These are phyloP conservation scores for Psilopsiagon aymara DNA, from an alignment of 2,113 vertebrate species.

Conservation along the genomic window DNA sequence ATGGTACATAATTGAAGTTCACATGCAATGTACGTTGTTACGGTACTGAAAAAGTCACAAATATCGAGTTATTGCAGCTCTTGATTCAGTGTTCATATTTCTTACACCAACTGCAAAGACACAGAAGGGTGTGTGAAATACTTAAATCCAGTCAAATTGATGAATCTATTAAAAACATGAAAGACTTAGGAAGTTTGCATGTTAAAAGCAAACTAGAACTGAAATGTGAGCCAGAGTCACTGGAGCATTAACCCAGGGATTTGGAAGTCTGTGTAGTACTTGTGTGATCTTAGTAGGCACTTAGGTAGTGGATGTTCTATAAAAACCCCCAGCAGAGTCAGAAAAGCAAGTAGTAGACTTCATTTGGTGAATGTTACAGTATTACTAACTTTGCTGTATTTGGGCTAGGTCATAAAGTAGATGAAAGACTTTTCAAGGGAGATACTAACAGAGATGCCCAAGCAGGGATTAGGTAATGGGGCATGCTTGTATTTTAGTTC, in stretches of 20 bases:
- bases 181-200: neutral
- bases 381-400: neutral
- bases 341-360: neutral
- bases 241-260: neutral
- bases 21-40: neutral
- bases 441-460: neutral
- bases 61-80: neutral
- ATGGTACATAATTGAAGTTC: neutral
- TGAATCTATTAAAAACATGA: neutral
- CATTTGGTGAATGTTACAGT: neutral
- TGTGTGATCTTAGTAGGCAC: neutral
- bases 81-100: neutral
- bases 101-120: neutral
- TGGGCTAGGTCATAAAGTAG: neutral
- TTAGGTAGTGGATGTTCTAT: neutral
- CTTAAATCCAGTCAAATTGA: neutral
- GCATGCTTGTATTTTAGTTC: neutral
- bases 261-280: neutral
- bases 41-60: neutral
- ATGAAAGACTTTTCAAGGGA: neutral
- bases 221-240: neutral
- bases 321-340: neutral
- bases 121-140: neutral
- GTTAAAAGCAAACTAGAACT: neutral
- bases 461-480: neutral